Conservation (phyloP, 1,140 invertebrate genomes). For the Diplogasteroides magnus region DNA sequence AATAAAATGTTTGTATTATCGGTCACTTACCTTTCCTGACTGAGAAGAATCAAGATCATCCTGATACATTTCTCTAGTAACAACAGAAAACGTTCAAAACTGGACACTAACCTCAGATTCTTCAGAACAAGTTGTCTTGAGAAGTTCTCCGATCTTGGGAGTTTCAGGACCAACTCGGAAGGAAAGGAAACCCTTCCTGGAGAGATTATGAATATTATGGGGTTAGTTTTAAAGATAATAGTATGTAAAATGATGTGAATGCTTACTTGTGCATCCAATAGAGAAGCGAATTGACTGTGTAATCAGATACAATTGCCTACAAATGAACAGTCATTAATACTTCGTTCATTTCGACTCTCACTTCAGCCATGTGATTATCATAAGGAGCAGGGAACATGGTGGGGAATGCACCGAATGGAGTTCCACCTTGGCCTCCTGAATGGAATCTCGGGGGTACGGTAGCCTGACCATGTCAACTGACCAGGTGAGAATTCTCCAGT, state of each 20-base stretch:
- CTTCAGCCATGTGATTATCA: conserved; percentile 51
- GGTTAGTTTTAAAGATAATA: background rate
- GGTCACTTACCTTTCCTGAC: too few relatives aligned
- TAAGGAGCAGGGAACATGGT: conserved; percentile 43
- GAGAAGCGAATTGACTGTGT: conserved; percentile 52
- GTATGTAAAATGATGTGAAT: background rate
- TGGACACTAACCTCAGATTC: too few relatives aligned
- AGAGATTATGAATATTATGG: conserved; percentile 5
- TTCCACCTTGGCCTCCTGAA: conserved; percentile 34
- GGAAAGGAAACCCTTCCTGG: conserved; percentile 45
- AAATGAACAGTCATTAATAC: too few relatives aligned
- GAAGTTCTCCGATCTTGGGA: conserved; percentile 49
- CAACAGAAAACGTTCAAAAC: too few relatives aligned
- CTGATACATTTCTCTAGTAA: too few relatives aligned
- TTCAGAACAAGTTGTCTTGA: conserved; percentile 51
- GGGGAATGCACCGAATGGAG: conserved; percentile 53
- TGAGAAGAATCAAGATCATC: conserved; percentile 51
- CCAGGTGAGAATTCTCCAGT: conserved; percentile 49
- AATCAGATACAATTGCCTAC: conserved; percentile 48
- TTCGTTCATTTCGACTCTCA: too few relatives aligned
- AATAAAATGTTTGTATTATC: too few relatives aligned
- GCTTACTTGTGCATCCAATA: conserved; percentile 44
- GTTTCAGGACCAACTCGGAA: conserved; percentile 52
- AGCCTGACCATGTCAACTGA: conserved; percentile 22
- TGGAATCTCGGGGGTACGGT: background rate